These are phyloP conservation scores for Dexiosoma caninum DNA, from an alignment of 2,888 invertebrate species.

Conservation along the genomic window DNA sequence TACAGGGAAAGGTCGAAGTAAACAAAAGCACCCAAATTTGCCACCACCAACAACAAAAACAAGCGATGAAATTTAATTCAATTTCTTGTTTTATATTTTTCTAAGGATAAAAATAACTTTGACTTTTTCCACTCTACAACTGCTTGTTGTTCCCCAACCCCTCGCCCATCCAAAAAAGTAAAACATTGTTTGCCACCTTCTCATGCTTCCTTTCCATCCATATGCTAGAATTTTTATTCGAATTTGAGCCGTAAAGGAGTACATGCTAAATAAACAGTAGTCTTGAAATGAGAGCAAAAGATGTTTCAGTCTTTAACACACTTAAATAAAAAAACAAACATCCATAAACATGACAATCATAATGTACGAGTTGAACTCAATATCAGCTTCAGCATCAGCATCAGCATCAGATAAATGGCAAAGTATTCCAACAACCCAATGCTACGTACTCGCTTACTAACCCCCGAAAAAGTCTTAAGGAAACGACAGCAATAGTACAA, in stretches of 20 bases:
- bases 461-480: conserved; percentile 51
- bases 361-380: conserved; percentile 13
- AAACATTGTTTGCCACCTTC: conserved; percentile 8
- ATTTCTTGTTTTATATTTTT: conserved; percentile 40
- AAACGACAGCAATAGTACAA: background rate
- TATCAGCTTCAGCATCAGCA: no score
- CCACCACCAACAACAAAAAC: conserved; percentile 6
- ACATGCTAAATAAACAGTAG: conserved; percentile 39
- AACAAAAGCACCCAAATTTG: conserved; percentile 11
- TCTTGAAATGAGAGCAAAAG: conserved; percentile 22
- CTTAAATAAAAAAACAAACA: conserved; percentile 19
- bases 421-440: conserved; percentile 57
- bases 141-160: background rate
- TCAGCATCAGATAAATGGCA: conserved; percentile 20
- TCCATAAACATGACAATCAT: conserved; percentile 38
- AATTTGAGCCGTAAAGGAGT: background rate
- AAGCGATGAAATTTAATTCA: conserved; percentile 58
- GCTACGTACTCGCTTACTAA: conserved; percentile 38
- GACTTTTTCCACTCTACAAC: conserved; percentile 44
- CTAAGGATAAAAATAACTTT: conserved; percentile 32
- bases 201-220: conserved; percentile 26
- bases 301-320: conserved; percentile 33
- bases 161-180: background rate
- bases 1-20: background rate
- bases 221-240: conserved; percentile 53